A percentile compares a stretch with the other conserved stretches of the same genome.
phyloP scores from a whole-genome alignment of 2,888 invertebrate species.

The Amphipoea oculea region DNA sequence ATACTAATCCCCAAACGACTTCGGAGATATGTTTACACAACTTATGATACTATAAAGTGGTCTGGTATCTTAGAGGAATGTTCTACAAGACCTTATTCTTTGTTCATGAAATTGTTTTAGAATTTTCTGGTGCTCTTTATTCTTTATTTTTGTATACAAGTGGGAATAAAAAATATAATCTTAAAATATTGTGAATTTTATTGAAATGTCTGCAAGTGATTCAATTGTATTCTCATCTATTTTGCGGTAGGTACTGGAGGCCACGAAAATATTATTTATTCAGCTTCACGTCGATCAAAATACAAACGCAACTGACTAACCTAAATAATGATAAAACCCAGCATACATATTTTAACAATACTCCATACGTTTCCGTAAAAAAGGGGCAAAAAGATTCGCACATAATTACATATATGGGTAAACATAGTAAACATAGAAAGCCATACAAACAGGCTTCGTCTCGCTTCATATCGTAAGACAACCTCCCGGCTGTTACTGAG shows the following conservation, averaged over 20 bases:
- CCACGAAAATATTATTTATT: neutral
- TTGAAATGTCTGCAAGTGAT: conserved; percentile 34
- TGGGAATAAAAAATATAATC: conserved; percentile 19
- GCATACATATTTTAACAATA: neutral
- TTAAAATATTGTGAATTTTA: conserved; percentile 27
- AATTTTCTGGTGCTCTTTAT: neutral
- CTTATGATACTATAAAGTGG: conserved; percentile 52
- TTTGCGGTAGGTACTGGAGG: neutral
- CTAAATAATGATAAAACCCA: neutral
- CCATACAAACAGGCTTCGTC: conserved; percentile 45
- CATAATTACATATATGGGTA: conserved; percentile 42
- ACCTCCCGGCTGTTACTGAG: conserved; percentile 65
- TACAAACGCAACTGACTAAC: neutral
- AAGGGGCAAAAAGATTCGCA: conserved; percentile 7
- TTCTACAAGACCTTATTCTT: neutral
- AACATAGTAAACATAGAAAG: conserved; percentile 35
- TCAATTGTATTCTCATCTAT: neutral
- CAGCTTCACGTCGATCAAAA: neutral
- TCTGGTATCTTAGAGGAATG: conserved; percentile 33
- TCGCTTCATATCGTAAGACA: conserved; percentile 55
- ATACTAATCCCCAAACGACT: conserved; percentile 65
- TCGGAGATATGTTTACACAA: conserved; percentile 52
- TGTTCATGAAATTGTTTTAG: conserved; percentile 20
- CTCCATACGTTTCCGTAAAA: neutral
- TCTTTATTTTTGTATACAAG: conserved; percentile 12